These are phyloP conservation scores for Rallus limicola DNA, from an alignment of 2,113 vertebrate genomes.

Conservation along the genomic window DNA sequence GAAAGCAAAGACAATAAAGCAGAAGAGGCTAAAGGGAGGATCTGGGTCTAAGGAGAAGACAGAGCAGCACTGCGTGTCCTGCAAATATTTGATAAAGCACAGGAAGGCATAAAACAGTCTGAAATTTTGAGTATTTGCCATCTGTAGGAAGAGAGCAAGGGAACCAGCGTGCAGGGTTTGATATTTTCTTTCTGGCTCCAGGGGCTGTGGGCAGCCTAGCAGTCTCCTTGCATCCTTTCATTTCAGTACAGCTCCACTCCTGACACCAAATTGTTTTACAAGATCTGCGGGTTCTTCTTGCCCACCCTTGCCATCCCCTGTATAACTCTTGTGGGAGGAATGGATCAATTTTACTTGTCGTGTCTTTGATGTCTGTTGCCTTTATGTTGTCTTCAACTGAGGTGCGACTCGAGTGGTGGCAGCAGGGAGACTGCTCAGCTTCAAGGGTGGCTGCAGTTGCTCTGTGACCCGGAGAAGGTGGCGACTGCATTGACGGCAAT, in stretches of 20 bases:
- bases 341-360: neutral
- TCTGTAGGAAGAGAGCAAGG: neutral
- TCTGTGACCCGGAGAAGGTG: neutral
- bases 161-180: neutral
- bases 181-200: neutral
- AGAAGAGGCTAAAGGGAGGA: neutral
- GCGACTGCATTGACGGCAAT: neutral
- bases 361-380: neutral
- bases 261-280: neutral
- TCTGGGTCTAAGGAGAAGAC: neutral
- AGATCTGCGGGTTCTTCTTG: neutral
- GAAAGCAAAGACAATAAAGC: neutral
- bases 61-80: neutral
- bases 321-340: neutral
- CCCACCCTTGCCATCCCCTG: neutral
- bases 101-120: neutral
- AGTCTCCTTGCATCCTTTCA: neutral
- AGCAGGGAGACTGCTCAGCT: neutral
- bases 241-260: neutral
- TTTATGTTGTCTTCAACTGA: neutral
- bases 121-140: neutral
- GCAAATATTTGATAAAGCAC: neutral
- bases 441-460: neutral
- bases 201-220: neutral
- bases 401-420: neutral